These are phyloP conservation scores for Syrista parreyssii DNA, from an alignment of 2,888 invertebrate genomes.

Conservation along the genomic window DNA sequence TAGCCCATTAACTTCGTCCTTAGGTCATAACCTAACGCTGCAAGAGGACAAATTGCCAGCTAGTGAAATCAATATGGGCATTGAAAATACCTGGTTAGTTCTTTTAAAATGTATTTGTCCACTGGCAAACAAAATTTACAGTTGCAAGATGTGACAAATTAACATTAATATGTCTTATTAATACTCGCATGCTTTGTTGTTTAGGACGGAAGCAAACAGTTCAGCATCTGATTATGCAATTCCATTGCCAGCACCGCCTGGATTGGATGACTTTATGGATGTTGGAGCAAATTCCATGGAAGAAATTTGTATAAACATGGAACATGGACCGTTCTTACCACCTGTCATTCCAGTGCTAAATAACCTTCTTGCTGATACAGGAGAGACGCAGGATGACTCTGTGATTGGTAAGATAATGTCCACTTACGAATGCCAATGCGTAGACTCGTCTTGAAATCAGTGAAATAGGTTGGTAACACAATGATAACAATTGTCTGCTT, in stretches of 20 bases:
- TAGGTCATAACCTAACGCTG: slow-evolving; percentile 58
- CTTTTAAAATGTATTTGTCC: neutral
- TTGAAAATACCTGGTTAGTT: slow-evolving; percentile 66
- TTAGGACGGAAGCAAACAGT: slow-evolving; percentile 58
- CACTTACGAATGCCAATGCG: neutral
- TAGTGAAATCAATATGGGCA: slow-evolving; percentile 62
- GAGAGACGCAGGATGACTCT: slow-evolving; percentile 59
- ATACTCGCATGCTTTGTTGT: neutral
- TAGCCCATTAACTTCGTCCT: slow-evolving; percentile 59
- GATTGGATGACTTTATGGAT: slow-evolving; percentile 54
- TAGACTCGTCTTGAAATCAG: too few relatives aligned
- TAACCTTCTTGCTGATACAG: slow-evolving; percentile 59
- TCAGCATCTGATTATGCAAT: slow-evolving; percentile 57
- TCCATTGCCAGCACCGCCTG: slow-evolving; percentile 58
- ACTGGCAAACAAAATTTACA: neutral
- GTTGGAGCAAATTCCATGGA: slow-evolving; percentile 52
- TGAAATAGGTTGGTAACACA: too few relatives aligned
- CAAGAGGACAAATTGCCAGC: slow-evolving; percentile 55
- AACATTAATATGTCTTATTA: neutral
- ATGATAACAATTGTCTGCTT: too few relatives aligned
- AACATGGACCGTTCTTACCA: slow-evolving; percentile 61
- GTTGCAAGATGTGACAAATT: neutral
- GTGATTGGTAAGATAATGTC: slow-evolving; percentile 49
- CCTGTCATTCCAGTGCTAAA: slow-evolving; percentile 53
- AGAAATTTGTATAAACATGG: slow-evolving; percentile 48